phyloP scores from a whole-genome alignment of 2,888 invertebrate genomes.

The Leucania comma region DNA sequence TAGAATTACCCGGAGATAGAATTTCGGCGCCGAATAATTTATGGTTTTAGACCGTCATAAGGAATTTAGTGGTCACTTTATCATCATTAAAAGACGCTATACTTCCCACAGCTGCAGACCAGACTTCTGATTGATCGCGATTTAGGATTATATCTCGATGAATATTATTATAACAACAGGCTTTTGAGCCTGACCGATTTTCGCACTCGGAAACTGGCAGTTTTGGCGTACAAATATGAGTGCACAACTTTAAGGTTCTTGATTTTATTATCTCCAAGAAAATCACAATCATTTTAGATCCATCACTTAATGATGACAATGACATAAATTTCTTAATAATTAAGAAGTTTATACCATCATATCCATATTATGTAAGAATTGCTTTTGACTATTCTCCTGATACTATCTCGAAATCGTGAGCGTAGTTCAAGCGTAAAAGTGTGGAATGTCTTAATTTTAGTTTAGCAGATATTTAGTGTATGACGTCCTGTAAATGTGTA shows the following conservation, averaged over 20 bases:
- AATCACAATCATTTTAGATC: not conserved
- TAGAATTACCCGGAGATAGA: constrained; percentile 31
- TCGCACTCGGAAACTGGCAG: not conserved
- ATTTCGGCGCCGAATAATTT: constrained; percentile 51
- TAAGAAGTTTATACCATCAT: too few species aligned
- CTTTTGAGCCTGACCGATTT: constrained; percentile 4
- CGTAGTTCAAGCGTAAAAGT: too few species aligned
- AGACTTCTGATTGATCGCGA: constrained; percentile 25
- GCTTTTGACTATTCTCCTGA: not conserved
- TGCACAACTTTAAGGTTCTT: not conserved
- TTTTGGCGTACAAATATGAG: not conserved
- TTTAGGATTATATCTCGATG: constrained; percentile 7
- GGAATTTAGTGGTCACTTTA: constrained; percentile 39
- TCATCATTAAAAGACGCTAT: constrained; percentile 41
- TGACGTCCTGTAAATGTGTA: too few species aligned
- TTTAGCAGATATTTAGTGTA: too few species aligned
- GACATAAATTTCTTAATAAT: not conserved
- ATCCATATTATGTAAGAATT: not conserved
- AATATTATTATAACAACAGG: constrained; percentile 10
- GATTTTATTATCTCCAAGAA: not conserved
- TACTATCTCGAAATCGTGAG: constrained; percentile 7
- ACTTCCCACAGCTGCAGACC: constrained; percentile 10
- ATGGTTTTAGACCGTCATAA: constrained; percentile 39
- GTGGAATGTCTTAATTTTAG: too few species aligned
- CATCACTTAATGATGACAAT: not conserved